Evolutionary conservation across 2,888 invertebrate species (phyloP), one percentile per base, ranked within the genome.

Genomic region (Neuroscelio doddi): DNA sequence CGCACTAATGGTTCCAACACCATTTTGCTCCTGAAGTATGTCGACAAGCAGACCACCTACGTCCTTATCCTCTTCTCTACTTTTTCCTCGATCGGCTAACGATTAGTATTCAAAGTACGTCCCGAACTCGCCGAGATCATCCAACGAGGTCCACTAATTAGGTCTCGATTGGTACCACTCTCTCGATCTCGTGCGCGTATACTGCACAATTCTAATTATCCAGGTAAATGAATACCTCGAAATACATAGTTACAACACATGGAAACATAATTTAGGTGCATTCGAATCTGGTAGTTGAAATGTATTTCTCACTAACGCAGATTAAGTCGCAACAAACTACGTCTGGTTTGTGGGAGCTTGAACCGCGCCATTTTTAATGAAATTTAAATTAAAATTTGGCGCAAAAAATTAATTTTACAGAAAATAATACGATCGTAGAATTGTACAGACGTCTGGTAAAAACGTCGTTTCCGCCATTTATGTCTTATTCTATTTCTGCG

Each of bases 1-100:
- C 70, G 75, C 75, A 77, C 80, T 82, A 81, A 82, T 82, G 80
- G 79, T 79, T 75, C 73, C 80, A 74, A 80, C 81, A 74, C 74
- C 76, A 74, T 69, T 73, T 73, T 71, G 71, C 75, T 71, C 70
- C 70, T 66, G 64, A 64, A 58, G 58, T 68, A 61, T 69, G 69
- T 68, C 69, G 65, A 70, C 63, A 52, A 64, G 56, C 61, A 63
- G 74, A 74, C 75, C 75, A 77, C 75, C 77, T 73, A 73, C 72
- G 66, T 58, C 70, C 67, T 59, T 49, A 44, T 70, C 70, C 70
- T 52, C 67, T 52, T 49, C 50, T 47, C 49, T 36, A 56, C 51
- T 50, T 51, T 63, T 66, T 65, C 51, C 64, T 55, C 65, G 63
- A 70, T 66, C 58, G 56, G 62, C 70, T 69, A 69, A 68, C 71